Base-by-base conservation (phyloP, 2,888 invertebrate species). In the Drosophila quinaria region DNA sequence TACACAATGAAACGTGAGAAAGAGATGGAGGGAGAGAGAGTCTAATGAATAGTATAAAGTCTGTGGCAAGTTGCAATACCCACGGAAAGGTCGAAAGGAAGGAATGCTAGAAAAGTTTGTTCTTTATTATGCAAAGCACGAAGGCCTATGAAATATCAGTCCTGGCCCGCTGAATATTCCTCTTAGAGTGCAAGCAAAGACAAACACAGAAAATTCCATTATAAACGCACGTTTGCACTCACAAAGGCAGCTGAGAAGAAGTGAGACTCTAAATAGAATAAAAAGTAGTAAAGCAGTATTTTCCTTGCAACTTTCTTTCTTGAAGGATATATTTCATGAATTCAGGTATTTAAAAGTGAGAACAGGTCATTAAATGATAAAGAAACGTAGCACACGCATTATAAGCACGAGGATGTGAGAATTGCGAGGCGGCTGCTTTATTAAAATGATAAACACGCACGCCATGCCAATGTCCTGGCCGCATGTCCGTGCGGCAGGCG, bases 191-290 rank as follows among this genome's bases (percentile, higher is more conserved):
- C 80, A 70, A 75, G 56, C 68, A 74, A 76, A 67, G 47, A 66
- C 71, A 22, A 75, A 71, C 69, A 74, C 71, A 74, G 77, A 86
- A 80, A 86, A 87, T 84, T 78, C 80, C 77, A 84, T 86, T 87
- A 87, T 78, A 75, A 77, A 80, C 78, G 84, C 86, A 81, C 87
- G 84, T 78, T 76, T 81, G 84, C 78, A 71, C 87, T 78, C 67
- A 51, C 67, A 77, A 76, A 74, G 68, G 60, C 41, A 63, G 56
- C 29, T 54, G 47, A 60, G 55, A 33, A 46, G 49, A 46, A 47
- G 49, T 25, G 17, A 42, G 46, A 51, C 42, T 49, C 25, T 11
- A 17, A 55, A 9, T 35, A 9, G 33, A 35, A 44, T 11, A 60
- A 35, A 42, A 15, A 47, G 25, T 29, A 11, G 44, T 78, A 58